Percentiles rank a stretch among this genome's conserved stretches.
These are phyloP conservation scores for Setophaga coronata DNA, from an alignment of 2,113 vertebrate species.

Conservation along the genomic window DNA sequence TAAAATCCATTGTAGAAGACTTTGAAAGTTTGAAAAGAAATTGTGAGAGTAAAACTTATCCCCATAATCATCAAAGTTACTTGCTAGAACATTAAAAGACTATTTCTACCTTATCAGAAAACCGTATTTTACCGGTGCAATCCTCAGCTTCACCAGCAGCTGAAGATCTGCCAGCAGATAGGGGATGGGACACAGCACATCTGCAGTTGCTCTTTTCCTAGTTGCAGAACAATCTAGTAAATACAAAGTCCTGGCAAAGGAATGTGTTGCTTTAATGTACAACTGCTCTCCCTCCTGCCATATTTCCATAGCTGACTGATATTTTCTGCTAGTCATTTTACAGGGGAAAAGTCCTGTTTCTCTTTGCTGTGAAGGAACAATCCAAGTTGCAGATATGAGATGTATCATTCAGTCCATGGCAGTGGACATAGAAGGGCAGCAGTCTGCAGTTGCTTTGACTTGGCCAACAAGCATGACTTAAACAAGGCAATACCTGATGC, in stretches of 20 bases:
- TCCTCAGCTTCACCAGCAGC: not conserved
- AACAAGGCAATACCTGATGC: not conserved
- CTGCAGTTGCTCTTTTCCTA: not conserved
- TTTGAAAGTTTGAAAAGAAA: not conserved
- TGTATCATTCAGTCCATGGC: not conserved
- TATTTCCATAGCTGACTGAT: not conserved
- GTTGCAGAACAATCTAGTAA: not conserved
- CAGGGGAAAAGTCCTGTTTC: not conserved
- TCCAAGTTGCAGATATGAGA: not conserved
- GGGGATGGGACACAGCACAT: not conserved
- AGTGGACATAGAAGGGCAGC: not conserved
- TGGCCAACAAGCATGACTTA: not conserved
- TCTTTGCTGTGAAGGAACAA: not conserved
- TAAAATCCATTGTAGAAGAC: conserved; percentile 2
- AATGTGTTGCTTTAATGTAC: not conserved
- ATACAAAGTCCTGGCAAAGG: not conserved
- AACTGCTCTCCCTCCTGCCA: not conserved
- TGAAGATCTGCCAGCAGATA: not conserved
- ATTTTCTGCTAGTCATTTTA: not conserved
- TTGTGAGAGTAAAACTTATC: not conserved
- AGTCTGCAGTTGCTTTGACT: not conserved
- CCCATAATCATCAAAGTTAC: not conserved
- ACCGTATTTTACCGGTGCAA: not conserved
- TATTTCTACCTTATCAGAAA: not conserved
- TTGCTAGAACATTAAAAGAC: not conserved